These are phyloP conservation scores for Podiceps cristatus DNA, from an alignment of 2,113 vertebrate species.

Conservation along the genomic window DNA sequence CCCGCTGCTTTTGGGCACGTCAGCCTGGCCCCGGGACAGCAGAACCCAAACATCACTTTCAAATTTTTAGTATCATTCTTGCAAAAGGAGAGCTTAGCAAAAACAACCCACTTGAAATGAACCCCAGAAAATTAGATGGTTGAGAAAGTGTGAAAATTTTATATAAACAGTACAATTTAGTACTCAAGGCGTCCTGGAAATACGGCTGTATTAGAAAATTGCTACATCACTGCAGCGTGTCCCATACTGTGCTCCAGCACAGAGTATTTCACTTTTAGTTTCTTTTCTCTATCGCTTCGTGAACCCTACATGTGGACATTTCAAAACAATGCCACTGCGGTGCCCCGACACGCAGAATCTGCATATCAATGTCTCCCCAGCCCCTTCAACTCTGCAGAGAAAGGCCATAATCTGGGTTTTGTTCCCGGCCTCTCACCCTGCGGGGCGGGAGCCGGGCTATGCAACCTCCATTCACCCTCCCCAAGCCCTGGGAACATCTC, in stretches of 20 bases:
- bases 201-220: background rate
- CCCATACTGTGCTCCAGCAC: background rate
- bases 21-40: background rate
- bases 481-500: conserved; percentile 1
- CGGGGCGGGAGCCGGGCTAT: background rate
- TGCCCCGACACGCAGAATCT: background rate
- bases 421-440: background rate
- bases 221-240: background rate
- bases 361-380: conserved; percentile 11
- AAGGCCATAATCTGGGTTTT: conserved; percentile 21
- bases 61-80: background rate
- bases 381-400: background rate
- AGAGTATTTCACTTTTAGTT: background rate
- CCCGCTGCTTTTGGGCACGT: background rate
- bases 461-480: background rate
- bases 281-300: background rate
- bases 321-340: background rate
- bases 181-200: background rate
- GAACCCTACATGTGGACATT: background rate
- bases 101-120: background rate
- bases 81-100: background rate
- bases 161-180: background rate
- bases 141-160: background rate
- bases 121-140: background rate
- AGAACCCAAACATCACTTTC: background rate